Base-by-base conservation (phyloP, 2,888 invertebrate genomes). In the Crossocerus cetratus region DNA sequence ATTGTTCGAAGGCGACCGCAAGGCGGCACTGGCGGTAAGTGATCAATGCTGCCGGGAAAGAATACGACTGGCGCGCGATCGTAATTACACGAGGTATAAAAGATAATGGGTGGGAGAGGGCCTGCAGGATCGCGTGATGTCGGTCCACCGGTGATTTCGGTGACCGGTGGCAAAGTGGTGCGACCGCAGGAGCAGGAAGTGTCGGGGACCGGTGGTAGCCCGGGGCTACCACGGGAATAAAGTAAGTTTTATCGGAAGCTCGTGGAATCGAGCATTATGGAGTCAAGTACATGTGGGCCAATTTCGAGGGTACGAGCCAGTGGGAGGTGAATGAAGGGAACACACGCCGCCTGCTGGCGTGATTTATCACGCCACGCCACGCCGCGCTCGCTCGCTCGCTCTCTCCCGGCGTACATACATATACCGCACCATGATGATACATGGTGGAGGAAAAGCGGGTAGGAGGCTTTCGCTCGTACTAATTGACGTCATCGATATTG, bases 401-500 rank as follows among this genome's bases (percentile, higher is more conserved):
- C 32, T 32, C 32, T 32, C 32, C 32, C 1, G 2, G 32, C 82
- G 83, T 84, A 79, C 84, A 76, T 87, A 85, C 86, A 82, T 86
- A 85, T 83, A 86, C 85, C 86, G 32, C 32, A 85, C 83, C 83
- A 84, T 85, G 86, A 88, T 88, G 88, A 87, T 88, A 86, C 88
- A 88, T 87, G 86, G 83, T 80, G 75, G 77, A 74, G 76, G 82
- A 83, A 81, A 78, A 78, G 78, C 76, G 77, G 82, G 71, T 64
- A 79, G 70, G 75, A 73, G 84, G 82, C 83, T 83, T 83, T 85
- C 85, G 84, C 85, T 86, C 86, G 84, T 88, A 87, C 89, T 90
- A 90, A 89, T 90, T 89, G 89, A 89, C 90, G 89, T 89, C 89
- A 89, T 90, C 89, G 90, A 90, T 90, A 90, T 89, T 87, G 88